These are phyloP conservation scores for Hermaeophaga mercurialis DNA, from an alignment of 2,888 invertebrate species.

Conservation along the genomic window DNA sequence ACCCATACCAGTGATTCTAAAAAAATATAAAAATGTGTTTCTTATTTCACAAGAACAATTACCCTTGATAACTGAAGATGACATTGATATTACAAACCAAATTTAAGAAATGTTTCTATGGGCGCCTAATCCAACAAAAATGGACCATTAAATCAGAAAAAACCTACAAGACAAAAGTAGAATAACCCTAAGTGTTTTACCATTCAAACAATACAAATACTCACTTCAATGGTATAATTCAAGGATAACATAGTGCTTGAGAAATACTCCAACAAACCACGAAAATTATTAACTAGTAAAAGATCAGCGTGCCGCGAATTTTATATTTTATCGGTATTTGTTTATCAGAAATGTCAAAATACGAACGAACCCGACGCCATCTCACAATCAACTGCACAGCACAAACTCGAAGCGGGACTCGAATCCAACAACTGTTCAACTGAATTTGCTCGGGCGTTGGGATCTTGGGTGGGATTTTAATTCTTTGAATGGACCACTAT, in stretches of 20 bases:
- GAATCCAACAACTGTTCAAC: background rate
- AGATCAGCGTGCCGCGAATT: conserved; percentile 8
- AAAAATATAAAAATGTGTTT: too few species aligned
- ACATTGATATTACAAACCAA: too few species aligned
- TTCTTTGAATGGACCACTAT: background rate
- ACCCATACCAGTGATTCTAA: too few species aligned
- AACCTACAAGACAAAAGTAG: background rate
- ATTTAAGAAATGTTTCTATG: too few species aligned
- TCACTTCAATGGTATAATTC: conserved; percentile 14
- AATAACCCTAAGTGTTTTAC: background rate
- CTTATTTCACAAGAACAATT: too few species aligned
- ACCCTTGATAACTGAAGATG: too few species aligned
- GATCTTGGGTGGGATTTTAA: background rate
- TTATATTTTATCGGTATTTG: conserved; percentile 36
- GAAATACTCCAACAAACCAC: conserved; percentile 12
- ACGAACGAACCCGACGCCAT: conserved; percentile 48
- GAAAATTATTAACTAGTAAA: conserved; percentile 8
- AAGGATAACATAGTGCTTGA: conserved; percentile 20
- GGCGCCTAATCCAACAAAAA: background rate
- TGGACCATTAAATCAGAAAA: background rate
- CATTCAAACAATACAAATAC: conserved; percentile 1
- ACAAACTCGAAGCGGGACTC: background rate
- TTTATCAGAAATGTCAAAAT: conserved; percentile 46
- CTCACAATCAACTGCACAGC: conserved; percentile 48
- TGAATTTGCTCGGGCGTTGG: background rate